phyloP scores from a whole-genome alignment of 2,797 vertebrate species.

The Coccyzus lansbergi region DNA sequence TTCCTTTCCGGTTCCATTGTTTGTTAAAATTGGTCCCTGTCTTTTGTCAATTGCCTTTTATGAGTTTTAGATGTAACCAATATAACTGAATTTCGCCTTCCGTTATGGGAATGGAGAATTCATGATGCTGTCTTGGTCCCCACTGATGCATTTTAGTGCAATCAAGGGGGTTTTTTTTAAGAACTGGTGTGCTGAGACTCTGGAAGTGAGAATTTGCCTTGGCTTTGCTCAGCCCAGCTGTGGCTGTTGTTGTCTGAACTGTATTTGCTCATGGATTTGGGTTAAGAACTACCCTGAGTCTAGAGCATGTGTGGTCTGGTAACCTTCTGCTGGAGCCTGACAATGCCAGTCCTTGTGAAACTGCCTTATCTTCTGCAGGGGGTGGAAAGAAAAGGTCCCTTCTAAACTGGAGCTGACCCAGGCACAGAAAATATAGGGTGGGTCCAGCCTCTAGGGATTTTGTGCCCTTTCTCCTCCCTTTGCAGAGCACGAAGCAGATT shows the following conservation, averaged over 20 bases:
- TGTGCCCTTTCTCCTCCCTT: neutral
- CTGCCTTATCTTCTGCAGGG: accelerated
- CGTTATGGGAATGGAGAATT: neutral
- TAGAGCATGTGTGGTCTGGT: neutral
- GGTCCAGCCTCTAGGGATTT: neutral
- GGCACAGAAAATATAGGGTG: neutral
- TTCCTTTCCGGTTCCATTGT: neutral
- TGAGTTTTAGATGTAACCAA: neutral
- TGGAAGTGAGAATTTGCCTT: neutral
- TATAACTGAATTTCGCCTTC: neutral
- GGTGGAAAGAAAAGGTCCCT: neutral
- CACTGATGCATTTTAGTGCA: neutral
- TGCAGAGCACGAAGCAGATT: neutral
- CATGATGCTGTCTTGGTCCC: neutral
- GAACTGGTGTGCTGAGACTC: neutral
- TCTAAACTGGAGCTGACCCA: neutral
- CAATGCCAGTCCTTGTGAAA: neutral
- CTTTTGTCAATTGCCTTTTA: neutral
- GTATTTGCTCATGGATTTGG: neutral
- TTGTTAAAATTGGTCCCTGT: neutral
- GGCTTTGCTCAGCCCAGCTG: neutral
- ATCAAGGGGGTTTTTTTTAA: accelerated
- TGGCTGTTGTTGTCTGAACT: neutral
- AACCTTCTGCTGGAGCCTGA: neutral
- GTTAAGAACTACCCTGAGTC: neutral